These are phyloP conservation scores for Plutella xylostella DNA, from an alignment of 2,888 invertebrate species.

Conservation along the genomic window DNA sequence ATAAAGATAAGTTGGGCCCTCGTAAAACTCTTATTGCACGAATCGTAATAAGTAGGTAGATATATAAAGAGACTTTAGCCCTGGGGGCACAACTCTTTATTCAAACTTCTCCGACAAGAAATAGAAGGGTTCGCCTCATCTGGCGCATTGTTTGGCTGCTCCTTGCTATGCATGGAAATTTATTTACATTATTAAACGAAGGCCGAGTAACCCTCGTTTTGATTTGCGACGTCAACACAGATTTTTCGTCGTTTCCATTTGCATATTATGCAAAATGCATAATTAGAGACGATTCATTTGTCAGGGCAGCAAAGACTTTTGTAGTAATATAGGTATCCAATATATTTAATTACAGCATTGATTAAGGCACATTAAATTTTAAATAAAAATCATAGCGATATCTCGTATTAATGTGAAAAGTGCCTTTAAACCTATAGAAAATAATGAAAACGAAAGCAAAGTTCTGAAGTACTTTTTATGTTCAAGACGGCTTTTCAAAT, in stretches of 20 bases:
- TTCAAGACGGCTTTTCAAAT: no score
- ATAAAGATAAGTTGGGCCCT: neutral
- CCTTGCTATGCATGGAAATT: slow-evolving; percentile 59
- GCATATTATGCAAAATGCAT: slow-evolving; percentile 47
- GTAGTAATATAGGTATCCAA: no score
- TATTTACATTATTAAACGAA: slow-evolving; percentile 65
- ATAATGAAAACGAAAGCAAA: no score
- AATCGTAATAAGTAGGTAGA: slow-evolving; percentile 11
- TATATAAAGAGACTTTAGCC: slow-evolving; percentile 18
- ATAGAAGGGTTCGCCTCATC: slow-evolving; percentile 38
- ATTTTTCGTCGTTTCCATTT: slow-evolving; percentile 47
- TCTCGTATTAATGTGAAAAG: no score
- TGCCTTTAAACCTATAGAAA: no score
- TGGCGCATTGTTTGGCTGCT: slow-evolving; percentile 58
- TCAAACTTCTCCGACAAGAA: slow-evolving; percentile 36
- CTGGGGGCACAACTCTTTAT: slow-evolving; percentile 45
- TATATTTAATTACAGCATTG: no score
- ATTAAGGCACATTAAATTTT: no score
- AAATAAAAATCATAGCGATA: no score
- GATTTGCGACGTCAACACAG: slow-evolving; percentile 60
- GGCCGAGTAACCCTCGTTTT: slow-evolving; percentile 43
- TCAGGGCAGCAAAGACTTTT: no score
- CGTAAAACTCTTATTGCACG: neutral
- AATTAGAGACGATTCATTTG: no score
- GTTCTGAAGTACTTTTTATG: no score